phyloP scores from a whole-genome alignment of 2,113 vertebrate genomes.

The Chamaea fasciata region DNA sequence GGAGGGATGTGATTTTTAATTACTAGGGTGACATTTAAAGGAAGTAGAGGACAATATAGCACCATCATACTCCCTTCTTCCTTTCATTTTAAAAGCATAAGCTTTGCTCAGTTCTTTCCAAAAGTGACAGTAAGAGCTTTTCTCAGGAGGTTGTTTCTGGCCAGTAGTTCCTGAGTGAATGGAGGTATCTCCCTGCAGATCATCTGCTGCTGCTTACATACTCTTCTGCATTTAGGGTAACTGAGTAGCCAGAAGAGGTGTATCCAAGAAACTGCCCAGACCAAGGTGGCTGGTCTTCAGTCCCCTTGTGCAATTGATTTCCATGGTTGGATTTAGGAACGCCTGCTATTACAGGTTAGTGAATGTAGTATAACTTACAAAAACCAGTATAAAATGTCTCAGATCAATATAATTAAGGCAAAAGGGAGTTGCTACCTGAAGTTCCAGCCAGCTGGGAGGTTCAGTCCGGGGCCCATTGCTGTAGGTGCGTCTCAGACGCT shows the following conservation, averaged over 20 bases:
- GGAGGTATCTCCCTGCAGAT: background rate
- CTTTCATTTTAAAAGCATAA: background rate
- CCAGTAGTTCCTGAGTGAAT: background rate
- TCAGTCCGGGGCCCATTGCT: conserved; percentile 84
- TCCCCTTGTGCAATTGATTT: background rate
- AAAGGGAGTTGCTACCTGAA: conserved; percentile 78
- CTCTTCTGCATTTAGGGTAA: background rate
- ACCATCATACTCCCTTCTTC: background rate
- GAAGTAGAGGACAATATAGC: background rate
- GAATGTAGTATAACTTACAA: background rate
- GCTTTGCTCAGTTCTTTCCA: background rate
- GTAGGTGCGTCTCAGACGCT: conserved; percentile 83
- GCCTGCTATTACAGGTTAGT: background rate
- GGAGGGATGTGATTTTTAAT: background rate
- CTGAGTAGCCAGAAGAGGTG: background rate
- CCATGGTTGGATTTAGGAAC: background rate
- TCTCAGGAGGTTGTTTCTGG: background rate
- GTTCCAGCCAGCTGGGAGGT: conserved; percentile 91
- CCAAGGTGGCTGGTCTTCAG: background rate
- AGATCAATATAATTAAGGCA: background rate
- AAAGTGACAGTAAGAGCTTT: background rate
- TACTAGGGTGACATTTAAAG: background rate
- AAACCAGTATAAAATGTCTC: background rate
- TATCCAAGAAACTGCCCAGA: background rate
- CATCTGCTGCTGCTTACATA: background rate